These are phyloP conservation scores for Acronicta leporina DNA, from an alignment of 2,888 invertebrate species.

Conservation along the genomic window DNA sequence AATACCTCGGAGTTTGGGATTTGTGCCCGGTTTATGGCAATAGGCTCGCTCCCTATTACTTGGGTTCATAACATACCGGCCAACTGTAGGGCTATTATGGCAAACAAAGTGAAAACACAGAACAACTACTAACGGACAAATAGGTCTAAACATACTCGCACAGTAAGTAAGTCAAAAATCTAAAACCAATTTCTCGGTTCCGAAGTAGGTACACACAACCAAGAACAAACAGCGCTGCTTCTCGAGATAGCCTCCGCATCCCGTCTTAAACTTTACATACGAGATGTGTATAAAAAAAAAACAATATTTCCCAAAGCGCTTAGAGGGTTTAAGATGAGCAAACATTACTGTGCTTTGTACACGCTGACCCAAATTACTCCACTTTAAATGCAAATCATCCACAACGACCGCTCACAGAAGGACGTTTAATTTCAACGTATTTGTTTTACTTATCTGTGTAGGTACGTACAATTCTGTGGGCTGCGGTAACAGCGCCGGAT, in stretches of 20 bases:
- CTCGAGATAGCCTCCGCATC: constrained; percentile 9
- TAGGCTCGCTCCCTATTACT: too few relatives aligned
- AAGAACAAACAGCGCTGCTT: constrained; percentile 19
- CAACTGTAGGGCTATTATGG: too few relatives aligned
- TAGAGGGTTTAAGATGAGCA: constrained; percentile 52
- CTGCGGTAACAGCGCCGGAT: constrained; percentile 9
- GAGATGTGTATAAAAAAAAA: constrained; percentile 21
- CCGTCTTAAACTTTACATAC: constrained; percentile 11
- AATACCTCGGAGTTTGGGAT: too few relatives aligned
- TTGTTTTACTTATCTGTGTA: constrained; percentile 30
- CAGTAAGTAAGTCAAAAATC: constrained; percentile 13
- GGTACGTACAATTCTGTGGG: constrained; percentile 7
- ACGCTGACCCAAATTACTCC: constrained; percentile 76
- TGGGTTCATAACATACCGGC: too few relatives aligned
- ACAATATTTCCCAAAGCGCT: constrained; percentile 43
- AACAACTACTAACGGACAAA: background rate
- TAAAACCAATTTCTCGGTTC: constrained; percentile 32
- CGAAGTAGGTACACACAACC: constrained; percentile 6
- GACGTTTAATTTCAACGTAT: constrained; percentile 40
- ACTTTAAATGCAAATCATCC: constrained; percentile 84
- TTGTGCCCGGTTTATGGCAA: too few relatives aligned
- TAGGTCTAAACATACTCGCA: constrained; percentile 2
- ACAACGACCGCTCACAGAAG: constrained; percentile 35
- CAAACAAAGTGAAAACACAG: too few relatives aligned
- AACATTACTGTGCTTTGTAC: constrained; percentile 65